Evolutionary conservation across 2,888 invertebrate genomes (phyloP), one percentile per base, ranked within the genome.

Genomic region (Mimachlamys varia): DNA sequence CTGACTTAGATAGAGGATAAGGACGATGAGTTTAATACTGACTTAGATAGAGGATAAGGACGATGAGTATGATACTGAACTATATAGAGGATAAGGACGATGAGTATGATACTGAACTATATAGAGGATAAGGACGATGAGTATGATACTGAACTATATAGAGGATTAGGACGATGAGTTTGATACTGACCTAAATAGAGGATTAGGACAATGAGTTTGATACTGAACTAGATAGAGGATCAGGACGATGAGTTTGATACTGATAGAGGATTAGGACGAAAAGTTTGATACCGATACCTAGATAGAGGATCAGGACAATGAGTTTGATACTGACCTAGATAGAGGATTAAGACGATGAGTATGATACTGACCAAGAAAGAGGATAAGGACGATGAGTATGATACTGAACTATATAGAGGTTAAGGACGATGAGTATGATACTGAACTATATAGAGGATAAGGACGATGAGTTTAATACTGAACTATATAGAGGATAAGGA

Each of bases 321-420:
- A 44, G 7, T 7, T 5, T 7, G 38, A 88, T 37, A 55, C 19
- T 62, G 19, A 27, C 53, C 19, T 89, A 53, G 19, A 53, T 53
- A 53, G 17, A 53, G 53, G 53, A 53, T 19, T 10, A 90, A 37
- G 12, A 44, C 44, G 44, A 44, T 27, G 27, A 27, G 76, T 87
- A 22, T 27, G 87, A 53, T 44, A 7, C 3, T 7, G 44, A 44
- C 7, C n/a, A n/a, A n/a, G n/a, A 44, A 5, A 44, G 3, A 44
- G 44, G 44, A 44, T 7, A 44, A 44, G 4, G 44, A 44, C 2
- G n/a, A 87, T 89, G 55, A 3, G 7, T 44, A 5, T 44, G 19
- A 50, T 19, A 93, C 94, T 92, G 91, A 95, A 95, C 93, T n/a
- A 94, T 88, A 92, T 95, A 95, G 13, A 94, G 89, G 0, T 93